These are phyloP conservation scores for Pteropus alecto DNA, from an alignment of 2,113 vertebrate genomes.

Conservation along the genomic window DNA sequence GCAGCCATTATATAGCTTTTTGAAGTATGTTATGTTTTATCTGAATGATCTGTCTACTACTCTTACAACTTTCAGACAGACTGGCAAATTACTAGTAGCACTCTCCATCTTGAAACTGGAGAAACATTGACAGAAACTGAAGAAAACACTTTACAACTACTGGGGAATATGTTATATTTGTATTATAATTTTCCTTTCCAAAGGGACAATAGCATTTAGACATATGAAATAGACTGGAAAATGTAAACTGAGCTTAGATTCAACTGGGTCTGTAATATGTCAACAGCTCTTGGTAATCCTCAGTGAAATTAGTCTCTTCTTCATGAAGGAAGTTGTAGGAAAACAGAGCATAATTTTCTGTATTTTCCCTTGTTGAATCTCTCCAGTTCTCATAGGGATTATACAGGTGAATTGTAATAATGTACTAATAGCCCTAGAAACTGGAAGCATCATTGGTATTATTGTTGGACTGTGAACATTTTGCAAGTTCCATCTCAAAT, in stretches of 20 bases:
- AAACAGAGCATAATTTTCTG: neutral
- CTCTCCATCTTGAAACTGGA: constrained; percentile 33
- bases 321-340: neutral
- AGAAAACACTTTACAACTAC: neutral
- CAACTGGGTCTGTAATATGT: neutral
- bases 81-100: neutral
- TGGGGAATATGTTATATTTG: neutral
- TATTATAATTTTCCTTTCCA: constrained; percentile 27
- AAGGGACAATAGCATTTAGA: constrained; percentile 13
- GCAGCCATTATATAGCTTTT: neutral
- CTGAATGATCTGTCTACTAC: constrained; percentile 5
- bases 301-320: neutral
- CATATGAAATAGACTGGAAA: neutral
- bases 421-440: neutral
- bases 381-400: neutral
- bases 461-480: neutral
- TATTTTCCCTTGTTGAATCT: neutral
- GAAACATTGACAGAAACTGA: constrained; percentile 14
- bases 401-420: neutral
- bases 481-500: neutral
- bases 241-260: neutral
- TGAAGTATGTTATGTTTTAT: neutral
- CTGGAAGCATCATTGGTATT: neutral
- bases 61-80: neutral
- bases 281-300: neutral